These are phyloP conservation scores for Epinotia ramella DNA, from an alignment of 2,888 invertebrate genomes.

Conservation along the genomic window DNA sequence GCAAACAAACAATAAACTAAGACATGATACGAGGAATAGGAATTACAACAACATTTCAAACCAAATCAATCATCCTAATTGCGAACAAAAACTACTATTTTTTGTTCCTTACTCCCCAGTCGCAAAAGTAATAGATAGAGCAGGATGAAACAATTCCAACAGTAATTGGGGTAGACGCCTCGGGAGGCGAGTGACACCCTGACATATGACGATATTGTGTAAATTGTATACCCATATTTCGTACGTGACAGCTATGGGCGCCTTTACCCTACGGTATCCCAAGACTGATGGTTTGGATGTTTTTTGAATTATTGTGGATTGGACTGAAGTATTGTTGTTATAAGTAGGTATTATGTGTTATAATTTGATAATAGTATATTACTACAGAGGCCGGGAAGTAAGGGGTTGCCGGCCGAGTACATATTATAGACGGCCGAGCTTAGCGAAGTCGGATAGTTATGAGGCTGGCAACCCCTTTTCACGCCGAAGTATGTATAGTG, in stretches of 20 bases:
- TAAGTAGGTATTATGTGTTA: too few relatives aligned
- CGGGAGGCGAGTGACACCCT: conserved; percentile 69
- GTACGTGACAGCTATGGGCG: conserved; percentile 62
- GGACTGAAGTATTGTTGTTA: neutral
- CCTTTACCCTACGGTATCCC: conserved; percentile 50
- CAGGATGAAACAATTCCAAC: conserved; percentile 74
- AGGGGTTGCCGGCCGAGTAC: too few relatives aligned
- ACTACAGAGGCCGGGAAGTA: too few relatives aligned
- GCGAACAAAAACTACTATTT: conserved; percentile 67
- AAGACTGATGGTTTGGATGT: conserved; percentile 30
- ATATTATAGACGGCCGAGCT: too few relatives aligned
- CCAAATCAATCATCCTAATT: conserved; percentile 72
- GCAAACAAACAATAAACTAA: neutral
- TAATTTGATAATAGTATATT: too few relatives aligned
- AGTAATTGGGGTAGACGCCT: conserved; percentile 77
- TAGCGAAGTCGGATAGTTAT: too few relatives aligned
- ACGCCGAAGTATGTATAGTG: too few relatives aligned
- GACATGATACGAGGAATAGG: conserved; percentile 5
- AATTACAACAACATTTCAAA: conserved; percentile 19
- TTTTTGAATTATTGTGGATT: conserved; percentile 29
- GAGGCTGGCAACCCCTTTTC: too few relatives aligned
- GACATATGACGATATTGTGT: conserved; percentile 81
- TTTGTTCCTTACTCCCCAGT: conserved; percentile 73
- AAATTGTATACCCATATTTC: conserved; percentile 72
- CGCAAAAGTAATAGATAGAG: conserved; percentile 77